Evolutionary conservation across 1,140 invertebrate species (phyloP).

Genomic region (Ceratoteleas bidentatus): DNA sequence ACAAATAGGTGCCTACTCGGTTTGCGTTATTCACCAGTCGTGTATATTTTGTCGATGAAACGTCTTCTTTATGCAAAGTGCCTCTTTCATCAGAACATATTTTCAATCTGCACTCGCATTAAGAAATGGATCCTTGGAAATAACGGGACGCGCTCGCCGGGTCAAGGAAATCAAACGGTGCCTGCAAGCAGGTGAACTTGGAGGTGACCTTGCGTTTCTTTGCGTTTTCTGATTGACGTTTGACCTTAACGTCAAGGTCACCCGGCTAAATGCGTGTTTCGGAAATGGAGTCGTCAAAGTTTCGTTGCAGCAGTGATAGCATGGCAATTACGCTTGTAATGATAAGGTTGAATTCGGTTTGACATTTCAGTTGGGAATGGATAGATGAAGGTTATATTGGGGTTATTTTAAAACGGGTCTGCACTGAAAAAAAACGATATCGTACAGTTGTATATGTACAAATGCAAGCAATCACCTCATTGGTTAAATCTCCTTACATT

Average conservation of each 20-base stretch:
- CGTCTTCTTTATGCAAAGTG: conserved; percentile 48
- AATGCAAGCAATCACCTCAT: no score
- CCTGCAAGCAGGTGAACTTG: neutral
- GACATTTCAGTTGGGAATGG: no score
- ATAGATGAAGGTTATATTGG: no score
- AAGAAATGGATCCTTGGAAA: conserved; percentile 18
- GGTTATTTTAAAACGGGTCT: no score
- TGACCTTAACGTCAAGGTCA: conserved; percentile 12
- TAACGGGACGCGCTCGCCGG: conserved; percentile 2
- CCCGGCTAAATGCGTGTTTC: neutral
- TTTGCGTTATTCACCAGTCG: conserved; percentile 38
- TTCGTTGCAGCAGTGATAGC: neutral
- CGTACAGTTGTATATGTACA: no score
- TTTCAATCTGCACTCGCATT: conserved; percentile 31
- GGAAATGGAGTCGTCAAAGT: conserved; percentile 1
- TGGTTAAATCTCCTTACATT: no score
- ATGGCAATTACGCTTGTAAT: no score
- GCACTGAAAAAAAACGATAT: no score
- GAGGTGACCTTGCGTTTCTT: conserved; percentile 19
- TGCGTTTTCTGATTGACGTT: conserved; percentile 4
- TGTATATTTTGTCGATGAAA: conserved; percentile 55
- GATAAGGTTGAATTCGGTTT: no score
- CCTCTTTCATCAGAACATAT: conserved; percentile 43
- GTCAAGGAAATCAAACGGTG: conserved; percentile 23
- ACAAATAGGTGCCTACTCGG: conserved; percentile 56